Conservation (phyloP, 2,797 vertebrate species). For the Propithecus deckenii region DNA sequence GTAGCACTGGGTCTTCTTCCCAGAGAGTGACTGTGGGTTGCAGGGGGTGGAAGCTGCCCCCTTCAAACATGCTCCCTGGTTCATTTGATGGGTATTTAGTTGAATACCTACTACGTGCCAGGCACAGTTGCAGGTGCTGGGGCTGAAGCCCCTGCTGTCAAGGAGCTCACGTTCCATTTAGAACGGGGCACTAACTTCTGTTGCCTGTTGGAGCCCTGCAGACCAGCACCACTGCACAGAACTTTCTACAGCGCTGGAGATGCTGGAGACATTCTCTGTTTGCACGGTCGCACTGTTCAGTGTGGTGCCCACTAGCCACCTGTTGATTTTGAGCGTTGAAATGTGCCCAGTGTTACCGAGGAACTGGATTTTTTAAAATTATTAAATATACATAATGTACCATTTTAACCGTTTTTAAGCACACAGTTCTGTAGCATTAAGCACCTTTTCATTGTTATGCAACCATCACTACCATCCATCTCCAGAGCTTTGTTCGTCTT, state of each 20-base stretch:
- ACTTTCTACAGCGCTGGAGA: rapidly evolving
- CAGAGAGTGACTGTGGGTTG: not conserved
- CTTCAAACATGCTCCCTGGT: rapidly evolving
- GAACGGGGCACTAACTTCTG: rapidly evolving
- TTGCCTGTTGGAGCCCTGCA: too few relatives aligned
- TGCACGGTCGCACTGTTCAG: not conserved
- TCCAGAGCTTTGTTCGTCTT: not conserved
- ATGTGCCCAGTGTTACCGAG: not conserved
- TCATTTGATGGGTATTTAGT: not conserved
- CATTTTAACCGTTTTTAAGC: not conserved
- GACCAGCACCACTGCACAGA: too few relatives aligned
- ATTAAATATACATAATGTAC: not conserved
- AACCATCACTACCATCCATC: not conserved
- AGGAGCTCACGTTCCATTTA: not conserved
- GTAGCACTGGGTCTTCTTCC: not conserved
- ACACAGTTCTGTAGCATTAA: not conserved
- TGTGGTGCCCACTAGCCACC: not conserved
- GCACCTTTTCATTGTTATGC: not conserved
- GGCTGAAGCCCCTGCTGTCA: rapidly evolving
- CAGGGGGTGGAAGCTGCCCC: not conserved
- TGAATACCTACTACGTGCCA: not conserved
- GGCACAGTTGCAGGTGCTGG: not conserved
- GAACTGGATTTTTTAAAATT: not conserved
- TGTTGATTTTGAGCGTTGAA: not conserved
- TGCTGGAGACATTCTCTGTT: rapidly evolving